Percentiles rank a stretch among this genome's conserved stretches.
Evolutionary conservation across 2,113 vertebrate species (phyloP).

Genomic region (Malurus melanocephalus): DNA sequence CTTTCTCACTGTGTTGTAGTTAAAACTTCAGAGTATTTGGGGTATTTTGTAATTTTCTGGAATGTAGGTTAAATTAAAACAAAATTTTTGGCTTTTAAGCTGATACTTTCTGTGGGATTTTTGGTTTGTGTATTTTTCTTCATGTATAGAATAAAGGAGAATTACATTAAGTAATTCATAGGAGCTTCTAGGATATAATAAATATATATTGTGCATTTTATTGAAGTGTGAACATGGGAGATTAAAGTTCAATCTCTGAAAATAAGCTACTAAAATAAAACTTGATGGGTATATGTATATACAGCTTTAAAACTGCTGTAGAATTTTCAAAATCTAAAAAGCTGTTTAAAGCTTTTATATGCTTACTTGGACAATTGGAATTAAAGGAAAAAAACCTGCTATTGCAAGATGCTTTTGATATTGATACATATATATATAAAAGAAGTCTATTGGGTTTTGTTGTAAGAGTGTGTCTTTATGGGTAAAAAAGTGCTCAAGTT

Average conservation of each 20-base stretch:
- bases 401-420: constrained; percentile 18
- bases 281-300: background rate
- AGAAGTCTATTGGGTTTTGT: background rate
- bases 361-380: background rate
- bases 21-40: background rate
- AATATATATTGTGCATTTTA: constrained; percentile 21
- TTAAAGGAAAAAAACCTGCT: background rate
- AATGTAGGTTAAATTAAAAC: constrained; percentile 3
- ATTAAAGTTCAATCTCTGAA: constrained; percentile 8
- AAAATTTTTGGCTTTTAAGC: background rate
- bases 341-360: constrained; percentile 7
- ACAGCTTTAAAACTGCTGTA: constrained; percentile 7
- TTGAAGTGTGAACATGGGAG: constrained; percentile 17
- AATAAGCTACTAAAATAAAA: background rate
- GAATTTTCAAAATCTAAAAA: background rate
- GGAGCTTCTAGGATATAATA: background rate
- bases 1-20: background rate
- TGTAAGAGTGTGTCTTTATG: background rate
- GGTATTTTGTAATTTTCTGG: background rate
- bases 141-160: constrained; percentile 30
- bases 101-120: background rate
- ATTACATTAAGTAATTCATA: constrained; percentile 2
- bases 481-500: background rate
- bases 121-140: constrained; percentile 21
- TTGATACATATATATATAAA: background rate